Percentiles rank a stretch among this genome's conserved stretches.
Conservation (phyloP, 2,888 invertebrate genomes). For the Xanthia togata region DNA sequence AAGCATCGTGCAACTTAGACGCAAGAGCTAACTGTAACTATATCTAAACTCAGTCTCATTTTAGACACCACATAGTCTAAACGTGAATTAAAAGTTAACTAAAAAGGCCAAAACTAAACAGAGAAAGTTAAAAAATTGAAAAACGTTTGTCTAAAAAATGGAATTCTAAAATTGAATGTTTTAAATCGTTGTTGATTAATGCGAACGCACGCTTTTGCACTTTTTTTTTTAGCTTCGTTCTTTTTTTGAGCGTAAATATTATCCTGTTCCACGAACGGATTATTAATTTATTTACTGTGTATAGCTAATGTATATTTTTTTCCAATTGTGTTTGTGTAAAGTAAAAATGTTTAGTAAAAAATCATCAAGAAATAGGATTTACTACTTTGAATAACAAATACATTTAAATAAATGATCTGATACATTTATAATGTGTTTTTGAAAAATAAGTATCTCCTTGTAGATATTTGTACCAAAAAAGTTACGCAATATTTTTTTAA, state of each 20-base stretch:
- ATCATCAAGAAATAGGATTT: conserved; percentile 12
- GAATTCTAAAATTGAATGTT: conserved; percentile 63
- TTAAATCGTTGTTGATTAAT: conserved; percentile 59
- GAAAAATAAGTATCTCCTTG: neutral
- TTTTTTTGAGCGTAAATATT: conserved; percentile 2
- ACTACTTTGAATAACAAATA: neutral
- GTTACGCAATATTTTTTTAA: neutral
- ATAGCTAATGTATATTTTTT: neutral
- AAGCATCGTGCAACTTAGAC: conserved; percentile 68
- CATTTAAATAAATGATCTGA: neutral
- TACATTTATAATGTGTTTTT: neutral
- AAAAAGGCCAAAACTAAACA: conserved; percentile 53
- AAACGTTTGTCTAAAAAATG: conserved; percentile 68
- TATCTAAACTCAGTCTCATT: conserved; percentile 68
- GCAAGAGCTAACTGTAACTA: conserved; percentile 66
- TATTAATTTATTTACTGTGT: neutral
- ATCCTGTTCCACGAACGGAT: conserved; percentile 17
- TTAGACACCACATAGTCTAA: conserved; percentile 71
- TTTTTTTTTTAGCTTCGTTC: conserved; percentile 27
- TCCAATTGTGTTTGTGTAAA: neutral
- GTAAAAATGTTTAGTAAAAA: neutral
- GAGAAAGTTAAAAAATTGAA: conserved; percentile 55
- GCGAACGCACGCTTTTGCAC: conserved; percentile 66
- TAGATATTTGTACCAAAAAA: neutral
- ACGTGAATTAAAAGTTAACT: conserved; percentile 63